Base-by-base conservation (phyloP, 2,797 vertebrate genomes). In the Esox masquinongy region DNA sequence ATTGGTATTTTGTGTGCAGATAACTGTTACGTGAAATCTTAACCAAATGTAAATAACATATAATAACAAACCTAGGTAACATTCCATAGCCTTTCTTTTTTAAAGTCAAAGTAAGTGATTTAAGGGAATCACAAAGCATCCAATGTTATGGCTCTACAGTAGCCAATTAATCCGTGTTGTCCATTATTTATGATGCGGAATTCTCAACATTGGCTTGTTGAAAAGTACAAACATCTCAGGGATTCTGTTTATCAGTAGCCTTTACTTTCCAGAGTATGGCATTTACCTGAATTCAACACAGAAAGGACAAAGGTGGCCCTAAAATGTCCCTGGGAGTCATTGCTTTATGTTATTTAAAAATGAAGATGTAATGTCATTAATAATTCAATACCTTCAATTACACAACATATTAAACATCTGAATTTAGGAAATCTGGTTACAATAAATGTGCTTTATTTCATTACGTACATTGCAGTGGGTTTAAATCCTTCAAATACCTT, bases 1-100 rank as follows among this genome's bases (percentile, higher is more conserved):
- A 74, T 77, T 81, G 64, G 68, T 24, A 63, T 22, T 63, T 63
- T 66, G 63, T 17, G n/a, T n/a, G 53, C 53, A 22, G 53, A 59
- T 17, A 53, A 19, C 50, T 53, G 17, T 53, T 53, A 31, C 29
- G 29, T 31, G 29, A 31, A 11, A 24, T 61, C 11, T 59, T 16
- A 12, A 24, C n/a, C 22, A 59, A 59, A 59, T 59, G 53, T n/a
- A 59, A 22, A 59, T 59, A 59, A 59, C n/a, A 24, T 15, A 22
- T 59, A 24, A 59, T 6, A 53, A 53, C 51, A 53, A 59, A 59
- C 53, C 19, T 59, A 4, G 53, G 53, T 9, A 59, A 19, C 16
- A 59, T 59, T n/a, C 53, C 53, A 17, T 59, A 5, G 53, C 53
- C 53, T 56, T 22, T 5, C 53, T 59, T 59, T 22, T 43, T 22